phyloP scores from a whole-genome alignment of 2,797 vertebrate genomes.

The Rousettus madagascariensis region DNA sequence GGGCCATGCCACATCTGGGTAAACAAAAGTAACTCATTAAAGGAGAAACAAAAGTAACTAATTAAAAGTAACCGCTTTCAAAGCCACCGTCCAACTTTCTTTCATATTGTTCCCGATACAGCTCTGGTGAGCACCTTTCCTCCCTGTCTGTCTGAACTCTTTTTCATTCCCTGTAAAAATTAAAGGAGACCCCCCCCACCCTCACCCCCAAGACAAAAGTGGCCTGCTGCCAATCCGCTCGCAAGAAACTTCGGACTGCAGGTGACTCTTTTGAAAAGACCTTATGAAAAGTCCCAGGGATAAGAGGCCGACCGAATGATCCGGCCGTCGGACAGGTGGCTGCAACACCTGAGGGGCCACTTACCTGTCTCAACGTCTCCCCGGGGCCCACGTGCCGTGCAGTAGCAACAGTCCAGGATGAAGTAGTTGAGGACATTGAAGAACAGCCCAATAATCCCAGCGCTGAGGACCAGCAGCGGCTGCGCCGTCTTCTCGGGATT shows the following conservation, averaged over 20 bases:
- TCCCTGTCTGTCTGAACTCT: background rate
- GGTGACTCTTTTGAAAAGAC: background rate
- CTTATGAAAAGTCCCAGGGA: background rate
- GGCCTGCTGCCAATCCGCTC: background rate
- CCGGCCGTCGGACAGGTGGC: too few species aligned
- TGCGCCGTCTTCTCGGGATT: constrained; percentile 84
- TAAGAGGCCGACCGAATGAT: background rate
- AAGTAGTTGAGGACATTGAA: constrained; percentile 84
- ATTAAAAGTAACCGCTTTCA: background rate
- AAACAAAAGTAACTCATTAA: background rate
- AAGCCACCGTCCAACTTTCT: background rate
- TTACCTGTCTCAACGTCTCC: constrained; percentile 81
- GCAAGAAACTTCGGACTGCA: background rate
- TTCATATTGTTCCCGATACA: background rate
- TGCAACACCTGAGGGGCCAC: background rate
- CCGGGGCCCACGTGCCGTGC: background rate
- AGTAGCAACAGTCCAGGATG: constrained; percentile 87
- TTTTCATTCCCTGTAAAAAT: background rate
- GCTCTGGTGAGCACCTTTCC: accelerated
- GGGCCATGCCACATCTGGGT: background rate
- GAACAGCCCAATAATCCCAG: constrained; percentile 80
- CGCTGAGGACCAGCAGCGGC: constrained; percentile 77
- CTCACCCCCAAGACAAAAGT: background rate
- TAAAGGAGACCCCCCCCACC: background rate
- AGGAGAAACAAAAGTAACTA: background rate